These are phyloP conservation scores for Holothuria scabra DNA, from an alignment of 53 echinoderm and acorn worm genomes.

Conservation along the genomic window DNA sequence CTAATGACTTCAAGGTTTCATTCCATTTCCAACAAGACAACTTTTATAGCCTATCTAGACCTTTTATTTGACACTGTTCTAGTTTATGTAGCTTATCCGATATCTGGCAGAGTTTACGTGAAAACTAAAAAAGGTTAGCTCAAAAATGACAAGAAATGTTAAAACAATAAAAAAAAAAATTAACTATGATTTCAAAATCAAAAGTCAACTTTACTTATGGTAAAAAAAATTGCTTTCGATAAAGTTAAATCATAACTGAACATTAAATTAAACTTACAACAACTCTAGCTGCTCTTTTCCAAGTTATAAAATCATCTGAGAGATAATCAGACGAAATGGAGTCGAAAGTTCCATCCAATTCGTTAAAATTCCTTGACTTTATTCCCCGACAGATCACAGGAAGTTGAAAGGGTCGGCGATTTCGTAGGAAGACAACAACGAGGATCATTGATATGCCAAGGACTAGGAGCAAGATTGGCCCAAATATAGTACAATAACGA, in stretches of 20 bases:
- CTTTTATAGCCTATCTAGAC: too few relatives aligned
- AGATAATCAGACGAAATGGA: conserved; percentile 30
- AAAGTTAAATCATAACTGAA: too few relatives aligned
- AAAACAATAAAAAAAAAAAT: not conserved
- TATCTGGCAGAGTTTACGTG: too few relatives aligned
- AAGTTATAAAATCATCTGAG: conserved; percentile 27
- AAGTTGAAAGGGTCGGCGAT: not conserved
- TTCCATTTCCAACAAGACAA: too few relatives aligned
- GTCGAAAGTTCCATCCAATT: conserved; percentile 8
- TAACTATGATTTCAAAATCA: not conserved
- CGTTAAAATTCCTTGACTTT: not conserved
- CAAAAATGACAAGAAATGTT: too few relatives aligned
- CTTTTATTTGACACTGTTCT: too few relatives aligned
- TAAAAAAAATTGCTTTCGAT: too few relatives aligned
- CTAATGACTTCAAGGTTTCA: too few relatives aligned
- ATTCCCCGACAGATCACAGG: not conserved
- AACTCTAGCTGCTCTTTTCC: conserved; percentile 15
- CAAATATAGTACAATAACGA: not conserved
- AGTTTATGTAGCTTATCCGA: too few relatives aligned
- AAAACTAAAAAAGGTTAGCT: too few relatives aligned
- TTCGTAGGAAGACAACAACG: not conserved
- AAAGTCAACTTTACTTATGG: not conserved
- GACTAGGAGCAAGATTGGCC: not conserved
- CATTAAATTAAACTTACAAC: conserved; percentile 13
- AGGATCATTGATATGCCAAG: not conserved